Conservation (phyloP, 1,140 invertebrate genomes). For the Prorops nasuta region DNA sequence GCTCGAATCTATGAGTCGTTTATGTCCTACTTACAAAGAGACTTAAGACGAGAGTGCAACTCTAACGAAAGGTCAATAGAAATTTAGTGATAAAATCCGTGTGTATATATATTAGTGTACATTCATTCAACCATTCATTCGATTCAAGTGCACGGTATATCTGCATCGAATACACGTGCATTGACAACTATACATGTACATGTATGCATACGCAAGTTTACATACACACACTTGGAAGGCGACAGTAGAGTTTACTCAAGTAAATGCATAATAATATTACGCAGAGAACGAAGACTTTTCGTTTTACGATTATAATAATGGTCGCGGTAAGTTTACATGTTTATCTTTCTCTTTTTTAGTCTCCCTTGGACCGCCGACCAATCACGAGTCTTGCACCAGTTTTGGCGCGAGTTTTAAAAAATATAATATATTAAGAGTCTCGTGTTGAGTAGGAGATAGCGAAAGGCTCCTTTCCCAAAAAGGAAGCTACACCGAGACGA, state of each 20-base stretch:
- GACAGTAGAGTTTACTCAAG: constrained; percentile 48
- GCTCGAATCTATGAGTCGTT: constrained; percentile 12
- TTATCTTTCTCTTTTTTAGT: constrained; percentile 5
- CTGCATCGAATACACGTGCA: too few species aligned
- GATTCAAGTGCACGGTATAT: constrained; percentile 8
- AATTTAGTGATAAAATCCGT: constrained; percentile 19
- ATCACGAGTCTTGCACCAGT: too few species aligned
- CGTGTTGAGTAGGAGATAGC: too few species aligned
- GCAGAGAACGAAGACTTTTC: constrained; percentile 29
- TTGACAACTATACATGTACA: too few species aligned
- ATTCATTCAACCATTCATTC: constrained; percentile 11
- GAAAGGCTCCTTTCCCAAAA: too few species aligned
- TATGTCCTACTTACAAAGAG: constrained; percentile 22
- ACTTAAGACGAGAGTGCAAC: constrained; percentile 27
- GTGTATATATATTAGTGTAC: constrained; percentile 17
- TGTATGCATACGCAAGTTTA: background rate
- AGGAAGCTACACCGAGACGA: too few species aligned
- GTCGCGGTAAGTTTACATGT: constrained; percentile 8
- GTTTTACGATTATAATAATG: constrained; percentile 18
- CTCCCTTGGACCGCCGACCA: too few species aligned
- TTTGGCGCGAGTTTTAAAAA: too few species aligned
- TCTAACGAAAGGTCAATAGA: constrained; percentile 34
- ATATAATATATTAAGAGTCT: too few species aligned
- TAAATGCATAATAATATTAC: constrained; percentile 44
- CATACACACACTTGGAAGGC: constrained; percentile 33